Evolutionary conservation across 2,888 invertebrate genomes (phyloP).

Genomic region (Raillietiella orientalis): DNA sequence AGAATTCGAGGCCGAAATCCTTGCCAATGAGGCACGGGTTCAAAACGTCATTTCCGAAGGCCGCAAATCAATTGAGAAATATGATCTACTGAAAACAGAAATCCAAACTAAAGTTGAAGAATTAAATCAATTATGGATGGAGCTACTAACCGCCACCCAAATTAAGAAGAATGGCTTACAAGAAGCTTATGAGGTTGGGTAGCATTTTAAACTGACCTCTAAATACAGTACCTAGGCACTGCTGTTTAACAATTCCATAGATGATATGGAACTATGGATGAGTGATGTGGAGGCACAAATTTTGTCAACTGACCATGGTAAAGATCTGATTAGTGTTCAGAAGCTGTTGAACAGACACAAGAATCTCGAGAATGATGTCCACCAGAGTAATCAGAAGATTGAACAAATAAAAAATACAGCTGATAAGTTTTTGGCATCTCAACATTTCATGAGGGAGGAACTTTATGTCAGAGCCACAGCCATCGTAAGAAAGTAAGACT

Average conservation of each 20-base stretch:
- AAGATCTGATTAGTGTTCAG: constrained; percentile 54
- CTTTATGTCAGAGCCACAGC: constrained; percentile 35
- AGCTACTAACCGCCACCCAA: constrained; percentile 43
- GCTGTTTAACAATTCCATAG: constrained; percentile 51
- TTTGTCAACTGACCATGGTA: constrained; percentile 42
- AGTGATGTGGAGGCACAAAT: constrained; percentile 51
- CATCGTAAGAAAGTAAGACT: constrained; percentile 21
- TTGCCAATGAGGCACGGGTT: constrained; percentile 57
- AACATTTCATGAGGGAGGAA: constrained; percentile 67
- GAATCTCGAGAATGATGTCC: constrained; percentile 51
- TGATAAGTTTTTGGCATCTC: constrained; percentile 34
- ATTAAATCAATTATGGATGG: constrained; percentile 54
- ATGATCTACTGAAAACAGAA: constrained; percentile 65
- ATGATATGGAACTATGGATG: constrained; percentile 78
- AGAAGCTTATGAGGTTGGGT: constrained; percentile 35
- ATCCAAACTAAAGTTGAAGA: constrained; percentile 51
- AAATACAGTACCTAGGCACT: constrained; percentile 24
- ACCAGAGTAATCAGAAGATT: constrained; percentile 48
- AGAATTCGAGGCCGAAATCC: constrained; percentile 77
- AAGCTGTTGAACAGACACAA: constrained; percentile 27
- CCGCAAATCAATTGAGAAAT: constrained; percentile 23
- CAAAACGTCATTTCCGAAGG: constrained; percentile 49
- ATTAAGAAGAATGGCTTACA: constrained; percentile 51
- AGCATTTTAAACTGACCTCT: not conserved
- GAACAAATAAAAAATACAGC: constrained; percentile 31